phyloP scores from a whole-genome alignment of 1,140 invertebrate species.

The Drosophila suzukii region DNA sequence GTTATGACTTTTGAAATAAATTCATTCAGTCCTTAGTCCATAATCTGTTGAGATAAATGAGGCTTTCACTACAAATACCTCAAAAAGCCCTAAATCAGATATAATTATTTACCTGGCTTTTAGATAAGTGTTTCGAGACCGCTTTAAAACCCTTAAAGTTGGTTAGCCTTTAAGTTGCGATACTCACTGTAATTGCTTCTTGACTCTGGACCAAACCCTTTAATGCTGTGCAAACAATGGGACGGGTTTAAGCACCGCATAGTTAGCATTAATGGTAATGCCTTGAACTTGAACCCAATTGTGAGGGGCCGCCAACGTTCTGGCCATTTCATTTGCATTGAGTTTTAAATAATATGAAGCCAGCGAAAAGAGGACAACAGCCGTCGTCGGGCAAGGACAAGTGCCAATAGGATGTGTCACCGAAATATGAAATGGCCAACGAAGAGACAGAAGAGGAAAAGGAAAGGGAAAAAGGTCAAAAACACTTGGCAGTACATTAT shows the following conservation, averaged over 20 bases:
- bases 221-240: constrained; percentile 47
- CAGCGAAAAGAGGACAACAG: constrained; percentile 21
- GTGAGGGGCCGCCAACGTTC: constrained; percentile 3
- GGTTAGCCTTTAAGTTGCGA: not conserved
- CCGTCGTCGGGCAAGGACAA: constrained; percentile 34
- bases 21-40: too few relatives aligned
- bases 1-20: too few relatives aligned
- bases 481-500: constrained; percentile 83
- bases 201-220: constrained; percentile 13
- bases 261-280: constrained; percentile 58
- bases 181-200: constrained; percentile 29
- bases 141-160: not conserved
- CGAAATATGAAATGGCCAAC: constrained; percentile 67
- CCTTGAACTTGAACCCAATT: constrained; percentile 70
- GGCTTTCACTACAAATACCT: too few relatives aligned
- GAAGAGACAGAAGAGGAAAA: constrained; percentile 5
- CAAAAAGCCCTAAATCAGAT: too few relatives aligned
- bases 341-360: constrained; percentile 62
- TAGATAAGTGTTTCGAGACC: not conserved
- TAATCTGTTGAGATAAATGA: too few relatives aligned
- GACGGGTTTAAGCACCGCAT: constrained; percentile 38
- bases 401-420: constrained; percentile 67
- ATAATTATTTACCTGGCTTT: not conserved
- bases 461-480: constrained; percentile 68
- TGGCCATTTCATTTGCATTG: constrained; percentile 70